Conservation (phyloP, 1,140 invertebrate species). For the Sycophila sp. region DNA sequence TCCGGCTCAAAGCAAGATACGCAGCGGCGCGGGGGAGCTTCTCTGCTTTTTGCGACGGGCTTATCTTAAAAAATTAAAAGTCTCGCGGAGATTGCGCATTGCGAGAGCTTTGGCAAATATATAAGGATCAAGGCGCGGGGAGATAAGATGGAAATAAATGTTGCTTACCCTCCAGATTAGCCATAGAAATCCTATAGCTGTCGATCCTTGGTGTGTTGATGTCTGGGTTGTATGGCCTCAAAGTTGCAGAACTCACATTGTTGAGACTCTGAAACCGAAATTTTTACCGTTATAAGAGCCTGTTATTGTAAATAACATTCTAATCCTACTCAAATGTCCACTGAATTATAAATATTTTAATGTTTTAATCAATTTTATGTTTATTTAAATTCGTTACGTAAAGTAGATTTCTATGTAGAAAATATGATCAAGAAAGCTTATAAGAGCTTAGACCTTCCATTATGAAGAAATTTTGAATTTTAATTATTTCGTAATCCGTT, state of each 20-base stretch:
- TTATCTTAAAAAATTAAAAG: not conserved
- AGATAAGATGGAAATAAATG: not conserved
- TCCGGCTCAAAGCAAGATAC: no score
- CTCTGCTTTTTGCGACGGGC: not conserved
- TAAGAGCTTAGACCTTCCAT: no score
- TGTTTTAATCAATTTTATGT: not conserved
- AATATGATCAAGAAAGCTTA: no score
- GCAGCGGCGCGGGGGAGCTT: no score
- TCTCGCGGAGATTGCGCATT: no score
- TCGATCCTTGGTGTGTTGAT: conserved; percentile 79
- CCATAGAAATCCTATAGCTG: conserved; percentile 91
- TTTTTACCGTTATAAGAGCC: not conserved
- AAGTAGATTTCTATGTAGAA: no score
- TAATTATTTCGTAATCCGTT: no score
- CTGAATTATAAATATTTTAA: no score
- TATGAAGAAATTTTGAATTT: no score
- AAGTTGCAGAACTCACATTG: conserved; percentile 68
- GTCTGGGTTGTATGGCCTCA: conserved; percentile 71
- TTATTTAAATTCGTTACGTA: no score
- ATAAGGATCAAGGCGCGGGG: not conserved
- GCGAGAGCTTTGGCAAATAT: not conserved
- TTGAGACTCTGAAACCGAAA: conserved; percentile 72
- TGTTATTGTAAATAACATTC: not conserved
- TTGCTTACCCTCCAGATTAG: conserved; percentile 81
- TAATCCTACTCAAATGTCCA: no score